phyloP scores from a whole-genome alignment of 1,140 invertebrate species.

The Tetragonula clypearis region DNA sequence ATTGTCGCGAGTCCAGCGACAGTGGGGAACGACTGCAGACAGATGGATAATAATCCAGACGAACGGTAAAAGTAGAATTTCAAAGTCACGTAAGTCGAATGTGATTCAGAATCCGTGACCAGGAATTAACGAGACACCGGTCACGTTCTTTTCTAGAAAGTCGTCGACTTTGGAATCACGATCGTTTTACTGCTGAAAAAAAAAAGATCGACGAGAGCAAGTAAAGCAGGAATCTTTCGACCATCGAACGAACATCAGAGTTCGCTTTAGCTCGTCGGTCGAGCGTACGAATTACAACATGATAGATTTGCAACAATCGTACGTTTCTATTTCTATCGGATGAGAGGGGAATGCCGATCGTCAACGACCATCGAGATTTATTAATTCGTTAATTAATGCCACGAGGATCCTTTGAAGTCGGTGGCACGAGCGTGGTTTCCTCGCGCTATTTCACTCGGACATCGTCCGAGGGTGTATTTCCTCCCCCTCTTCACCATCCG shows the following conservation, averaged over 20 bases:
- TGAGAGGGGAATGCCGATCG: too few species aligned
- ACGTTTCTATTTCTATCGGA: neutral
- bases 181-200: neutral
- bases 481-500: too few species aligned
- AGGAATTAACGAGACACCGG: neutral
- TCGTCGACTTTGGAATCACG: neutral
- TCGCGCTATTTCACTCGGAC: conserved; percentile 27
- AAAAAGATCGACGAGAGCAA: neutral
- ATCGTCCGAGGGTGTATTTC: conserved; percentile 28
- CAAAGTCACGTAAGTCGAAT: neutral
- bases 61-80: neutral
- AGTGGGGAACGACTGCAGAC: too few species aligned
- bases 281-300: too few species aligned
- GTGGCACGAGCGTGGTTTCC: conserved; percentile 14
- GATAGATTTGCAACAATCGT: too few species aligned
- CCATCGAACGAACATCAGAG: neutral
- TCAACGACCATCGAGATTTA: neutral
- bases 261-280: neutral
- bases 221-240: neutral
- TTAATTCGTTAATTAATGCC: conserved; percentile 5
- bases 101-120: neutral
- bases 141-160: neutral
- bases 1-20: neutral
- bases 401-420: neutral
- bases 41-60: too few species aligned